Conservation (phyloP, 2,797 vertebrate species). For the Bryconaethiops microstoma region DNA sequence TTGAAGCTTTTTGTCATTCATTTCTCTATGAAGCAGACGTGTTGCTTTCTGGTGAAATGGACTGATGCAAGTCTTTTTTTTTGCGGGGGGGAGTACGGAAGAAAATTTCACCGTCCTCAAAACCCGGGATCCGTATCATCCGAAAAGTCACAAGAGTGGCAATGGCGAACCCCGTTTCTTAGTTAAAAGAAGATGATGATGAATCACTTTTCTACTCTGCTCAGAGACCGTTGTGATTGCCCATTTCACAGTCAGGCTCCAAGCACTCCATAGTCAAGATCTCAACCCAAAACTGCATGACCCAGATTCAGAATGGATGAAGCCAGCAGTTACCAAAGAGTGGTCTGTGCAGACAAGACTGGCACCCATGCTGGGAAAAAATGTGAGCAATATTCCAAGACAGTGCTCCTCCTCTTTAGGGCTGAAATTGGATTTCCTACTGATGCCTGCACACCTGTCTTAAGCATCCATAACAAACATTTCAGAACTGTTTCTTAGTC, state of each 20-base stretch:
- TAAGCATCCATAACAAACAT: background rate
- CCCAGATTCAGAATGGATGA: slow-evolving; percentile 1
- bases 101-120: background rate
- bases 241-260: slow-evolving; percentile 9
- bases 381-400: background rate
- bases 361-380: background rate
- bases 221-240: slow-evolving; percentile 5
- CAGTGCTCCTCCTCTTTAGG: background rate
- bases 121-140: background rate
- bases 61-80: background rate
- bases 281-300: slow-evolving; percentile 7
- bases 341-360: background rate
- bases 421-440: background rate
- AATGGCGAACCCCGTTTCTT: background rate
- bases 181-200: slow-evolving; percentile 6
- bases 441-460: background rate
- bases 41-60: background rate
- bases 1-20: too few species aligned
- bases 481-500: background rate
- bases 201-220: slow-evolving; percentile 2
- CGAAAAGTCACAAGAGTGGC: background rate
- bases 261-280: slow-evolving; percentile 16
- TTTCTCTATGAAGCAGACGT: background rate
- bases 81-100: too few species aligned
- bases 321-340: background rate